Evolutionary conservation across 2,888 invertebrate species (phyloP).

Genomic region (Chymomyza procnemis): DNA sequence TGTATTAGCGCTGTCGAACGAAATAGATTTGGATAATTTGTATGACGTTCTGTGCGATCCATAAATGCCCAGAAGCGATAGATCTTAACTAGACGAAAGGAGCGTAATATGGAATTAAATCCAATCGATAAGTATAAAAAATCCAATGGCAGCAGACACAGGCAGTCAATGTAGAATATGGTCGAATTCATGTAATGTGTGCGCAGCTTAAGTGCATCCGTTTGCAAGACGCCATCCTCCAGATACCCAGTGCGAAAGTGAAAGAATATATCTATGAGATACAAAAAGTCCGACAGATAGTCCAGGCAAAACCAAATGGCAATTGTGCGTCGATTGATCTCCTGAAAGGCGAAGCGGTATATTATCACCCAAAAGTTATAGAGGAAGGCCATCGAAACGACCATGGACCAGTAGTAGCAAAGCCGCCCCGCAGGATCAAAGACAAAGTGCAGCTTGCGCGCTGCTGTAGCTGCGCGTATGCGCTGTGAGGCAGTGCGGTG

Average conservation of each 20-base stretch:
- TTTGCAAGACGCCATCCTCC: slow-evolving; percentile 98
- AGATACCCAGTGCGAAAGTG: slow-evolving; percentile 98
- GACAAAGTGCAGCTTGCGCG: slow-evolving; percentile 92
- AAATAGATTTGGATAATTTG: slow-evolving; percentile 98
- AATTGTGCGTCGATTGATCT: slow-evolving; percentile 94
- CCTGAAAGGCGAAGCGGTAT: slow-evolving; percentile 99
- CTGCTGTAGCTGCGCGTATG: slow-evolving; percentile 75
- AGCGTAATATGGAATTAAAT: slow-evolving; percentile 96
- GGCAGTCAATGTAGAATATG: slow-evolving; percentile 98
- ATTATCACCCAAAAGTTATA: slow-evolving; percentile 99
- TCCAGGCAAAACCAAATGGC: slow-evolving; percentile 98
- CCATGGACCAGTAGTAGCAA: slow-evolving; percentile 98
- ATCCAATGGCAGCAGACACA: slow-evolving; percentile 97
- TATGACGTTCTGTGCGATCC: slow-evolving; percentile 98
- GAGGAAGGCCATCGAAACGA: slow-evolving; percentile 95
- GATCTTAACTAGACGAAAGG: slow-evolving; percentile 97
- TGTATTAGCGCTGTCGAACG: slow-evolving; percentile 94
- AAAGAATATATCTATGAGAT: slow-evolving; percentile 96
- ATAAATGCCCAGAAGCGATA: slow-evolving; percentile 99
- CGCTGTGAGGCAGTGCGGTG: slow-evolving; percentile 76
- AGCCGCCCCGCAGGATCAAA: slow-evolving; percentile 98
- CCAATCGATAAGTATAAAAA: slow-evolving; percentile 98
- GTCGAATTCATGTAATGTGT: slow-evolving; percentile 98
- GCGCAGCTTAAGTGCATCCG: slow-evolving; percentile 94
- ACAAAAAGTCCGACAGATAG: slow-evolving; percentile 97